Evolutionary conservation across 1,140 invertebrate species (phyloP), one percentile per base, ranked within the genome.

Genomic region (Liolophura sinensis): DNA sequence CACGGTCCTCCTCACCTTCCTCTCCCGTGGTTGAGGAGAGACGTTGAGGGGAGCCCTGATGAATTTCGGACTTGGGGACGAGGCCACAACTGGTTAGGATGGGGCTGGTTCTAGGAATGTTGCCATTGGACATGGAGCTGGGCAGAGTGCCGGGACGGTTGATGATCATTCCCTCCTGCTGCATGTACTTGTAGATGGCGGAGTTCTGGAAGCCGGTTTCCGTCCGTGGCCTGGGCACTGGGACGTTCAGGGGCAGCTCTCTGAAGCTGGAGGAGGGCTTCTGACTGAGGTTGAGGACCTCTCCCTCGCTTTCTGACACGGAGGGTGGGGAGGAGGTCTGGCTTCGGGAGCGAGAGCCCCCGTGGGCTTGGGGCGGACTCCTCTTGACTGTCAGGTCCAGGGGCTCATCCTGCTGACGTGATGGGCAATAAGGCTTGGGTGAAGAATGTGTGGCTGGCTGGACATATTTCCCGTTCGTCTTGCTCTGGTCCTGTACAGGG

Each of bases 341-440:
- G 55, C 25, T 64, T 66, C 50, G 62, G 20, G 71, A 69, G 0
- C 61, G 58, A 60, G 74, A 73, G 25, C 73, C 68, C 24, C 74
- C 71, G 67, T 79, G 76, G 24, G 73, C 71, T n/a, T 70, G 73
- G 1, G 75, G 74, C 20, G 73, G 91, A 46, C 68, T 56, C 67
- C 62, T 71, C 70, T 93, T 95, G 3, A 93, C 91, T 5, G 93
- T 94, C 58, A 97, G 86, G 85, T 97, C 95, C 24, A 97, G 81
- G 0, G 95, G 95, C 81, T 94, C 69, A 49, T 77, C 78, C 22
- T 65, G 69, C 20, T 91, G 72, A 93, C 91, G 46, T 60, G 65
- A 52, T 67, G 64, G 25, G 18, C 24, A 40, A 40, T 40, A 40
- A 40, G 31, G 31, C 31, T 40, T 40, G 31, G 9, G 31, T 40